Evolutionary conservation across 1,140 invertebrate species (phyloP).

Genomic region (Lutraria rhynchaena): DNA sequence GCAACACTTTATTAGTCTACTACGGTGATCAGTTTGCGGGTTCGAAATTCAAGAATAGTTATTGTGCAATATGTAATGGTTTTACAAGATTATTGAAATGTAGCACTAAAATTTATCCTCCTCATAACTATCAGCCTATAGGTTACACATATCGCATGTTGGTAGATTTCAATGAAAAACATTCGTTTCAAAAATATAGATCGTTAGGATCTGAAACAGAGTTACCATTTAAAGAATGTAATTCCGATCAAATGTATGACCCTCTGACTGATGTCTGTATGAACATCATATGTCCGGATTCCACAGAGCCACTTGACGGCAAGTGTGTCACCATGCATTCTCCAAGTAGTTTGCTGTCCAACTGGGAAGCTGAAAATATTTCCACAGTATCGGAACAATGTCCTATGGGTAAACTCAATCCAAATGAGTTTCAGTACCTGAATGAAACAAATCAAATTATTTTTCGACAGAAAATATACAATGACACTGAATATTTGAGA

Average conservation of each 20-base stretch:
- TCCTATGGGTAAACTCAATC: slow-evolving; percentile 4
- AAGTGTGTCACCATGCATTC: slow-evolving; percentile 21
- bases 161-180: slow-evolving; percentile 62
- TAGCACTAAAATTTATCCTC: background rate
- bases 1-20: background rate
- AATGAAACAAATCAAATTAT: slow-evolving; percentile 43
- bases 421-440: slow-evolving; percentile 45
- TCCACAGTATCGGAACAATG: slow-evolving; percentile 2
- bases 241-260: slow-evolving; percentile 62
- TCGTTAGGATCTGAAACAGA: background rate
- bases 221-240: slow-evolving; percentile 43
- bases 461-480: background rate
- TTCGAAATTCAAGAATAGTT: background rate
- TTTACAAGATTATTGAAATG: background rate
- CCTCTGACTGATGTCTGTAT: slow-evolving; percentile 59
- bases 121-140: background rate
- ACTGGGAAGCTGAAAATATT: background rate
- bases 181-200: background rate
- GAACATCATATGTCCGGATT: slow-evolving; percentile 45
- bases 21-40: no score
- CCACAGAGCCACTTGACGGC: slow-evolving; percentile 1
- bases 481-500: slow-evolving; percentile 26
- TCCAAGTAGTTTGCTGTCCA: background rate
- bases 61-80: slow-evolving; percentile 19
- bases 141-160: slow-evolving; percentile 64